Evolutionary conservation across 2,113 vertebrate species (phyloP).

Genomic region (Notarius lentiginosus): DNA sequence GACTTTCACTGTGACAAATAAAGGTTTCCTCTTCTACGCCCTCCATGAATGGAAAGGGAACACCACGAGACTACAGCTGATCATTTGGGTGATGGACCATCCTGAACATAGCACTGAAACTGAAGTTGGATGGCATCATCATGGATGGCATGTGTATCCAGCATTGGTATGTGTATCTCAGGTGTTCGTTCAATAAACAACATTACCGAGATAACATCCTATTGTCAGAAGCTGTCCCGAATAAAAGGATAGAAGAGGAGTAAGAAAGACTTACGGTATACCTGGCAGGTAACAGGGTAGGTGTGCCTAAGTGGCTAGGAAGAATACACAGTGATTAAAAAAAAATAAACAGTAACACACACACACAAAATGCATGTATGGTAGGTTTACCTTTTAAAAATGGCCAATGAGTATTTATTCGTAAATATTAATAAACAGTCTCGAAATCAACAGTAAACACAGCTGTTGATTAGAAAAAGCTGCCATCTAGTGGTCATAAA

Average conservation of each 20-base stretch:
- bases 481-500: conserved; percentile 62
- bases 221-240: background rate
- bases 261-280: background rate
- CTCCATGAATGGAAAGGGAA: background rate
- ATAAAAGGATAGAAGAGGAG: background rate
- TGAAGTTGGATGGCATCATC: background rate
- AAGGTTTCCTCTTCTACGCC: background rate
- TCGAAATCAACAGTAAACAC: background rate
- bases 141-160: background rate
- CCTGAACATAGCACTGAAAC: background rate
- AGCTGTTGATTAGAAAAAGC: conserved; percentile 41
- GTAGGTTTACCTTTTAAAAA: background rate
- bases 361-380: background rate
- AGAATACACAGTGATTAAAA: background rate
- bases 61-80: background rate
- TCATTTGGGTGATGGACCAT: background rate
- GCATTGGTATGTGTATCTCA: background rate
- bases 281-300: background rate
- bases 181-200: background rate
- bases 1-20: no score
- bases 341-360: no score
- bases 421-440: background rate
- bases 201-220: background rate
- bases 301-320: background rate
- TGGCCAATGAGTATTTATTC: background rate